A percentile compares a stretch with the other conserved stretches of the same genome.
These are phyloP conservation scores for Abramis brama DNA, from an alignment of 2,113 vertebrate species.

Conservation along the genomic window DNA sequence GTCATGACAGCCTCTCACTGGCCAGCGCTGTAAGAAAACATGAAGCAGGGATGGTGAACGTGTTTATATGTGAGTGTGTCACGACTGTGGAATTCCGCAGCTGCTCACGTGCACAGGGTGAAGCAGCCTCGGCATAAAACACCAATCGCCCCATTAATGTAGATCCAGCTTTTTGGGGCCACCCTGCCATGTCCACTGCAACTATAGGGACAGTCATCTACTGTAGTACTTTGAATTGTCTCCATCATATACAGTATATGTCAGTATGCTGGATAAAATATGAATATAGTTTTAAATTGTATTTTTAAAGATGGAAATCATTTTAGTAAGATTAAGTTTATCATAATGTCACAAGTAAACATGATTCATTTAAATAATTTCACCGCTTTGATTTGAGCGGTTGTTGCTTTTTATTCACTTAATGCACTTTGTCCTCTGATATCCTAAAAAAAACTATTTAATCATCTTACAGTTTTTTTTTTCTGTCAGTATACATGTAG, in stretches of 20 bases:
- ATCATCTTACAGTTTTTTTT: too few relatives aligned
- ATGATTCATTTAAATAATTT: not conserved
- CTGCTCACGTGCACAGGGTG: not conserved
- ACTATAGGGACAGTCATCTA: not conserved
- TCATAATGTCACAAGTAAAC: not conserved
- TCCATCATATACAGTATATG: not conserved
- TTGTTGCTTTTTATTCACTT: not conserved
- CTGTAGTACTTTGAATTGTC: not conserved
- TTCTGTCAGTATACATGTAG: too few relatives aligned
- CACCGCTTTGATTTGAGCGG: not conserved
- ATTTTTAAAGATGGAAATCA: not conserved
- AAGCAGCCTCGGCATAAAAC: not conserved
- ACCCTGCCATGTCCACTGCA: not conserved
- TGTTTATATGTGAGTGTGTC: not conserved
- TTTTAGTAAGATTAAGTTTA: not conserved
- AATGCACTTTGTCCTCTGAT: not conserved
- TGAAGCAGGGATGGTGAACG: not conserved
- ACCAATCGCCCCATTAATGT: not conserved
- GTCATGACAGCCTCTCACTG: conserved; percentile 27
- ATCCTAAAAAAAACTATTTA: too few relatives aligned
- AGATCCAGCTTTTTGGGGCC: not conserved
- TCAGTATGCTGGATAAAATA: not conserved
- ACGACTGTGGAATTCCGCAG: conserved; percentile 15
- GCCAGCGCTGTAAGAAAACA: conserved; percentile 33
- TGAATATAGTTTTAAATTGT: not conserved